Evolutionary conservation across 2,888 invertebrate species (phyloP), one percentile per base, ranked within the genome.

Genomic region (Scaptomyza polygonia): DNA sequence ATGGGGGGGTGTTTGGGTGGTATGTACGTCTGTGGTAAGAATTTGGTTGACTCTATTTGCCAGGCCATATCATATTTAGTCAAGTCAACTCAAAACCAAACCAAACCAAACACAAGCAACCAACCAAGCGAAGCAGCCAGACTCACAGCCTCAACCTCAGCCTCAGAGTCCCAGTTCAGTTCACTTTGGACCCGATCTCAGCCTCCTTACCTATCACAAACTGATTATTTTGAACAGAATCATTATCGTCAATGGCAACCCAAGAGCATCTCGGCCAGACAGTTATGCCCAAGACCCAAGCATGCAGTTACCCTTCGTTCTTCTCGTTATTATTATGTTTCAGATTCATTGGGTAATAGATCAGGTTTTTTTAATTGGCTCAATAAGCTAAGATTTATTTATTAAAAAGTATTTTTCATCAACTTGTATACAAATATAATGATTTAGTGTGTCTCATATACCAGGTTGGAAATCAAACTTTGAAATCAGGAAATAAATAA

Each of bases 151-250:
- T 36, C 34, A 52, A 47, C 42, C 8, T 36, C 39, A 16, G 39
- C 36, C 8, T 36, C 45, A 30, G 53, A 59, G 64, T 44, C 55
- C 27, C 55, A 47, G 48, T 42, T 45, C 14, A 27, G 39, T 39
- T 16, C 39, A 39, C 39, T 36, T 27, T 40, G 14, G 42, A 7
- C 49, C 16, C 56, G 27, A 34, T 49, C 45, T 34, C 63, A 54
- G 54, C 68, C 80, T 79, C 71, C 71, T 67, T 65, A 61, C 71
- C 85, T 65, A 82, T 68, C 80, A 70, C 82, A 85, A 82, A 85
- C 86, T 85, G 86, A 87, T 87, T 85, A 83, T 87, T 87, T 85
- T 87, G 69, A 87, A 85, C 88, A 87, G 83, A 85, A 83, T 82
- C 88, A 82, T 87, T 77, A 85, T 72, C 79, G 71, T 76, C 79